These are phyloP conservation scores for Callopanchax toddi DNA, from an alignment of 2,113 vertebrate species.

Conservation along the genomic window DNA sequence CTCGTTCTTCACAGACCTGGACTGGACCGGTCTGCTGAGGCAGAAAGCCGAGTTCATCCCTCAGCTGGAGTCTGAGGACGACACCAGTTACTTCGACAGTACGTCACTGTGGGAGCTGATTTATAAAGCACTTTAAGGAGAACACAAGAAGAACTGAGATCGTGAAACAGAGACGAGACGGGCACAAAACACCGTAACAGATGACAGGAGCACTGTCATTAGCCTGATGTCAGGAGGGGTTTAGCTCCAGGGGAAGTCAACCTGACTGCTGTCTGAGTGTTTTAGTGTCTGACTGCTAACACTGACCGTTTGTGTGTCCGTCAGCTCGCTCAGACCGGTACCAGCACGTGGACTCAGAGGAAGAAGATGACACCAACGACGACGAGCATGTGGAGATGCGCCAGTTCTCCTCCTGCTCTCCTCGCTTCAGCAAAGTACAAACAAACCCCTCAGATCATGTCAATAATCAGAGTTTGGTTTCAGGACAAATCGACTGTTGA, in stretches of 20 bases:
- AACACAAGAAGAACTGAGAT: no score
- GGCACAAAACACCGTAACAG: no score
- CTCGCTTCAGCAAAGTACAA: slow-evolving; percentile 93
- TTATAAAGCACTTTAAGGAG: no score
- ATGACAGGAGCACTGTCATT: no score
- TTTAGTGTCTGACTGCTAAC: no score
- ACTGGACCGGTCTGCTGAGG: slow-evolving; percentile 97
- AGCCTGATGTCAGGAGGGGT: no score
- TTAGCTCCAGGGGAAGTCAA: no score
- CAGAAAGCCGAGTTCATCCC: slow-evolving; percentile 99
- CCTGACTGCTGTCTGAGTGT: no score
- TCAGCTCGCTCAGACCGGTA: slow-evolving; percentile 93
- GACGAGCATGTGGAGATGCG: slow-evolving; percentile 93
- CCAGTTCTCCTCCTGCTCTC: slow-evolving; percentile 97
- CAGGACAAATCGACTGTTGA: no score
- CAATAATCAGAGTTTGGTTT: no score
- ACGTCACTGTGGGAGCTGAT: slow-evolving; percentile 8
- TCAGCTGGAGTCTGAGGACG: slow-evolving; percentile 96
- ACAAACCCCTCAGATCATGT: not conserved
- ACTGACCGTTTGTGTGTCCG: not conserved
- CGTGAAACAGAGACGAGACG: no score
- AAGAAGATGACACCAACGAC: slow-evolving; percentile 95
- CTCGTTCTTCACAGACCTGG: slow-evolving; percentile 90
- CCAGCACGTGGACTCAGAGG: slow-evolving; percentile 94
- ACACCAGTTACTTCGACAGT: slow-evolving; percentile 99